phyloP scores from a whole-genome alignment of 53 echinoderm and acorn worm species.

The Actinopyga echinites region DNA sequence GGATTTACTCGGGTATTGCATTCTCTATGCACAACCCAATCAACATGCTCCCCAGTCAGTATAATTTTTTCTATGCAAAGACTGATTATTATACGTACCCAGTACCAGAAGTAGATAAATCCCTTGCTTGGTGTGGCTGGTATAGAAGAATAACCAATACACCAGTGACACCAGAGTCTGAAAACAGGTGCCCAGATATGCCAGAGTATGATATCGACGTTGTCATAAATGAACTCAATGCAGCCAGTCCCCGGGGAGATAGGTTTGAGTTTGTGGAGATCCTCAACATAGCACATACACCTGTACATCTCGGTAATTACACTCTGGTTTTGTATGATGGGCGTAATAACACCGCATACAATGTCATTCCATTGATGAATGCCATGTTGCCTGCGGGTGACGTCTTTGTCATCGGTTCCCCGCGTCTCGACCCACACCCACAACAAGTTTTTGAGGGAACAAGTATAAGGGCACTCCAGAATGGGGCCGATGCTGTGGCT shows the following conservation, averaged over 20 bases:
- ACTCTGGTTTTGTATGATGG: slow-evolving; percentile 84
- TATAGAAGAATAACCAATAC: neutral
- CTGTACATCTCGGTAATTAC: slow-evolving; percentile 67
- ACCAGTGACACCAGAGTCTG: neutral
- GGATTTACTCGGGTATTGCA: neutral
- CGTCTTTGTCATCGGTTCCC: slow-evolving; percentile 71
- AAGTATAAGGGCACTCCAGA: slow-evolving; percentile 66
- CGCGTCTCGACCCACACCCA: slow-evolving; percentile 59
- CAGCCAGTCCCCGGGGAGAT: slow-evolving; percentile 67
- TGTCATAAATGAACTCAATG: slow-evolving; percentile 86
- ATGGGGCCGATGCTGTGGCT: slow-evolving; percentile 81
- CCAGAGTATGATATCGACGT: slow-evolving; percentile 3
- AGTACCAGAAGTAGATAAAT: neutral
- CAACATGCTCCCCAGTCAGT: neutral
- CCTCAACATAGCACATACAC: slow-evolving; percentile 58
- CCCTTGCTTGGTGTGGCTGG: neutral
- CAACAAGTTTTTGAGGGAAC: slow-evolving; percentile 50
- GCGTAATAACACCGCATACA: slow-evolving; percentile 62
- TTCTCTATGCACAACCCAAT: slow-evolving; percentile 10
- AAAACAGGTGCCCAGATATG: neutral
- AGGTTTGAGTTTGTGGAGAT: slow-evolving; percentile 79
- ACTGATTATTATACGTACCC: neutral
- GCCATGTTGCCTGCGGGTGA: slow-evolving; percentile 49
- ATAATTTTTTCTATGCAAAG: neutral
- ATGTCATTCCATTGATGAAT: slow-evolving; percentile 55